Evolutionary conservation across 2,888 invertebrate species (phyloP).

Genomic region (Nematopogon swammerdamellus): DNA sequence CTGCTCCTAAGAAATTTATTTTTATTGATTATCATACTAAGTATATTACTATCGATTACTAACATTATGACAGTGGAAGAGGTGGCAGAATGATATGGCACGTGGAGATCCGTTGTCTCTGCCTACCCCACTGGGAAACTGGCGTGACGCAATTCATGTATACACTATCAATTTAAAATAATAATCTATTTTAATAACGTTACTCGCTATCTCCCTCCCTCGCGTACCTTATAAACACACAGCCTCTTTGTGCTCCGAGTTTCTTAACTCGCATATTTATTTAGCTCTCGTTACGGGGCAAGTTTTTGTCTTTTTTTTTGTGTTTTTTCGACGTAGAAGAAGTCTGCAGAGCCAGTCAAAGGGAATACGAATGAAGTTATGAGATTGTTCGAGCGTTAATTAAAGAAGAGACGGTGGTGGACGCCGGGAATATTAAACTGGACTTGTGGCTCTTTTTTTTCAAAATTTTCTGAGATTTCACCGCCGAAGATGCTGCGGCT

Average conservation of each 20-base stretch:
- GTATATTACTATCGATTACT: too few species aligned
- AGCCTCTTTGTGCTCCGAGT: background rate
- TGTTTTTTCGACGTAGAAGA: slow-evolving; percentile 23
- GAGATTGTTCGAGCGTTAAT: slow-evolving; percentile 54
- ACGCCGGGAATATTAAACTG: slow-evolving; percentile 49
- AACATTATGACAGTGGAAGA: too few species aligned
- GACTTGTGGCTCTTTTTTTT: background rate
- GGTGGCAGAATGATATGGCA: too few species aligned
- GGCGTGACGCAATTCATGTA: too few species aligned
- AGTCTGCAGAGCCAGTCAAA: slow-evolving; percentile 33
- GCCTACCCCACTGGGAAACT: too few species aligned
- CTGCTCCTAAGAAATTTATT: too few species aligned
- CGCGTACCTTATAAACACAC: background rate
- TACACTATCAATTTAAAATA: too few species aligned
- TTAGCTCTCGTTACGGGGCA: background rate
- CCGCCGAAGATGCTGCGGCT: too few species aligned
- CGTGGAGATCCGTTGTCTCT: too few species aligned
- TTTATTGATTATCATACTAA: too few species aligned
- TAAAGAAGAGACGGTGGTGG: slow-evolving; percentile 21
- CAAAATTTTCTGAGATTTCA: too few species aligned
- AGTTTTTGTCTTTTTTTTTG: background rate
- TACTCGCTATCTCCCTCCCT: background rate
- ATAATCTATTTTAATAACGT: too few species aligned
- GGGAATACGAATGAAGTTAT: slow-evolving; percentile 41
- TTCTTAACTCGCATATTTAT: background rate